Conservation (phyloP, 1,140 invertebrate genomes). For the Euwallacea fornicatus region DNA sequence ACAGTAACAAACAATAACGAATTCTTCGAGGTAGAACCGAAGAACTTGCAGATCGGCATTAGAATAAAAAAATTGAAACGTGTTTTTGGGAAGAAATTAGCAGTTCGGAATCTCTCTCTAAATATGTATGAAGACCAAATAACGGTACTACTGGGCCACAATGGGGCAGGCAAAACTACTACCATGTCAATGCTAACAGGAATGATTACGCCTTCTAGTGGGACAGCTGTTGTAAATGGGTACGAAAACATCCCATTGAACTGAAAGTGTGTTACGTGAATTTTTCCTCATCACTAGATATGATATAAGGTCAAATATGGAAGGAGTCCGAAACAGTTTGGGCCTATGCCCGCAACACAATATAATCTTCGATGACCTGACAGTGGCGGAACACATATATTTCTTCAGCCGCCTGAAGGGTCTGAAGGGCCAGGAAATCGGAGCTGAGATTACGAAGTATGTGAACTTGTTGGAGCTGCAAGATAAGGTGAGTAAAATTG, state of each 20-base stretch:
- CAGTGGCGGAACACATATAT: constrained; percentile 84
- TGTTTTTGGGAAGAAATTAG: constrained; percentile 61
- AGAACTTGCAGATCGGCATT: constrained; percentile 60
- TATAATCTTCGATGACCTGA: constrained; percentile 88
- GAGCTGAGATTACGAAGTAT: constrained; percentile 63
- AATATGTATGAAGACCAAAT: constrained; percentile 70
- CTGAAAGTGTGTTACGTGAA: background rate
- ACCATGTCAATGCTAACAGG: constrained; percentile 82
- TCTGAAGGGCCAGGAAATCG: constrained; percentile 58
- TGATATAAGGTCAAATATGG: constrained; percentile 65
- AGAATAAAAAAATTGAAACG: constrained; percentile 66
- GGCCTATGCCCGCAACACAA: constrained; percentile 95
- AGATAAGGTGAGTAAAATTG: constrained; percentile 52
- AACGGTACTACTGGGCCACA: constrained; percentile 78
- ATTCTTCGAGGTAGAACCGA: constrained; percentile 43
- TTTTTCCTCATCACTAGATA: constrained; percentile 41
- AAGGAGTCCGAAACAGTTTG: constrained; percentile 66
- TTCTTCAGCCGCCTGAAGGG: constrained; percentile 83
- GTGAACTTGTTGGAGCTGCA: constrained; percentile 68
- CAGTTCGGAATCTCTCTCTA: constrained; percentile 58
- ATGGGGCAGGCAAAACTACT: constrained; percentile 71
- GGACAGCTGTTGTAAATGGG: constrained; percentile 69
- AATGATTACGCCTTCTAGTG: constrained; percentile 65
- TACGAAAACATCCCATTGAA: constrained; percentile 53
- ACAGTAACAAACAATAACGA: constrained; percentile 24